Base-by-base conservation (phyloP, 1,140 invertebrate species). In the Drosophila trapezifrons region DNA sequence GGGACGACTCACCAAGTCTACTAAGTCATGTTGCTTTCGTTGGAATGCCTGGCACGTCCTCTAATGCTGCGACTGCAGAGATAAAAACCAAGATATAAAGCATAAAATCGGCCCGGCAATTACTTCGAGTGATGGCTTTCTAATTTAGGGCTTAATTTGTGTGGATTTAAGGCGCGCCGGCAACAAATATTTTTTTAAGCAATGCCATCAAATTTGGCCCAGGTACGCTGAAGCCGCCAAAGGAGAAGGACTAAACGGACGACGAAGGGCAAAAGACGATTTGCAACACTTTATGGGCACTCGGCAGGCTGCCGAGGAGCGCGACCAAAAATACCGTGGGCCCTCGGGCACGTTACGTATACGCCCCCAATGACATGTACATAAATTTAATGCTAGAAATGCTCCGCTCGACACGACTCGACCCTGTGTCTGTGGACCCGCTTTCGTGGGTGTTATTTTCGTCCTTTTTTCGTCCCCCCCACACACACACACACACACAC, bases 141-240 rank as follows among this genome's bases (percentile, higher is more conserved):
- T 87, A 87, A 87, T 87, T 87, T 87, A 89, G 71, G 71, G 79
- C 84, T 87, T 89, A 67, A 87, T 87, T 89, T 89, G 71, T 67
- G 70, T 71, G 79, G 82, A 80, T 84, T 80, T 73, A 67, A 73
- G 80, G 59, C 62, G 58, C 73, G 42, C 38, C 67, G 32, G 43
- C 37, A 71, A 43, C 60, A 46, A 71, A 49, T 57, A 45, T 71
- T 62, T 63, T 81, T 69, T 66, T 63, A 42, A 70, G 78, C 49
- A 54, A 55, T 59, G 77, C 58, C 74, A 82, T 85, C 74, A 86
- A 76, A 69, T 81, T 60, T 60, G 37, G 54, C 43, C 65, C 62
- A 60, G 40, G 45, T 51, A 49, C 29, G 47, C 29, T 8, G 17
- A 43, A 7, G 25, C 29, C 29, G 27, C 43, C 12, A 59, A 32